These are phyloP conservation scores for Stramonita haemastoma DNA, from an alignment of 2,888 invertebrate genomes.

Conservation along the genomic window DNA sequence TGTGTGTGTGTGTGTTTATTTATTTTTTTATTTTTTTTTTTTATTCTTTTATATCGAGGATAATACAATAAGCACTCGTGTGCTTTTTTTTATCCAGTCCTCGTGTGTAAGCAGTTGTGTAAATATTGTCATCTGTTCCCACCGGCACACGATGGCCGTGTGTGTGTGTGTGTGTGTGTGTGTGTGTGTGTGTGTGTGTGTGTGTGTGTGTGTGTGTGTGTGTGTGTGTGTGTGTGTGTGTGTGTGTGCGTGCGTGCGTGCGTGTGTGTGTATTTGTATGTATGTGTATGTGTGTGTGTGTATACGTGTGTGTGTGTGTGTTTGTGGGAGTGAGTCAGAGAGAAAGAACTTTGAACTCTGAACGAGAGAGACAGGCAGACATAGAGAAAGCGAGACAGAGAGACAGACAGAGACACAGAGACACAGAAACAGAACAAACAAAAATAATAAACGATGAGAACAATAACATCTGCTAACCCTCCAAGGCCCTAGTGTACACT, in stretches of 20 bases:
- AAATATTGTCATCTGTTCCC: too few species aligned
- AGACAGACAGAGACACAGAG: neutral
- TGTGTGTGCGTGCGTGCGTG: neutral
- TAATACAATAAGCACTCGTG: too few species aligned
- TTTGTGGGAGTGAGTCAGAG: too few species aligned
- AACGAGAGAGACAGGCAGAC: too few species aligned
- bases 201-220: neutral
- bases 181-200: neutral
- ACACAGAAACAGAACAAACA: too few species aligned
- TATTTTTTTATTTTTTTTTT: neutral
- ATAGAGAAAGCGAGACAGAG: neutral
- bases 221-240: neutral
- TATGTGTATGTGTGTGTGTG: neutral
- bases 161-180: conserved; percentile 9
- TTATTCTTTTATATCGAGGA: too few species aligned
- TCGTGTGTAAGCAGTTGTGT: too few species aligned
- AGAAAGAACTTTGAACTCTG: too few species aligned
- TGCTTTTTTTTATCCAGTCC: too few species aligned
- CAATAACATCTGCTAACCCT: too few species aligned
- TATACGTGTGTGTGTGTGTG: neutral
- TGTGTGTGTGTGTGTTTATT: neutral
- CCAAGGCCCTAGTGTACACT: too few species aligned
- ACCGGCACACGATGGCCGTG: neutral
- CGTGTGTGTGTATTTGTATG: neutral
- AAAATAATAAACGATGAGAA: too few species aligned